Evolutionary conservation across 2,888 invertebrate species (phyloP).

Genomic region (Agonum fuliginosum): DNA sequence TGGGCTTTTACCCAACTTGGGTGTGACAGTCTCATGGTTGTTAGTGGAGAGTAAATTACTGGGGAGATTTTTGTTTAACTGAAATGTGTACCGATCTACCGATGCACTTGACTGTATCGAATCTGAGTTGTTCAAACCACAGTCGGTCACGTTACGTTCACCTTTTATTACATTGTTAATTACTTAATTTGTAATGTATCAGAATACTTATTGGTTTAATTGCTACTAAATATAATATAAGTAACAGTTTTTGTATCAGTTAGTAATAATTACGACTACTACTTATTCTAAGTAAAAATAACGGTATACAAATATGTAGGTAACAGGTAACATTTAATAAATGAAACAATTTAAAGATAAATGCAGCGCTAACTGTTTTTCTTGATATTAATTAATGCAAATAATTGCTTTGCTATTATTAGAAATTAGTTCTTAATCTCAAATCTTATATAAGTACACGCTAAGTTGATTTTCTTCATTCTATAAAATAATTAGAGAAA

Average conservation of each 20-base stretch:
- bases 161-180: background rate
- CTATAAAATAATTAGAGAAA: background rate
- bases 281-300: background rate
- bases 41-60: too few species aligned
- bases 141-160: too few species aligned
- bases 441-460: background rate
- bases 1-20: too few species aligned
- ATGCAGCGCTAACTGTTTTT: background rate
- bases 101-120: too few species aligned
- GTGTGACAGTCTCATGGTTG: too few species aligned
- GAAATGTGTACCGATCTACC: too few species aligned
- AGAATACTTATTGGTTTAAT: background rate
- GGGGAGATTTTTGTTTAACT: too few species aligned
- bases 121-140: too few species aligned
- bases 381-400: background rate
- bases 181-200: background rate
- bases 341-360: background rate
- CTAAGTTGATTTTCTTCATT: background rate
- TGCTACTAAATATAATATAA: background rate
- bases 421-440: background rate
- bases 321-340: background rate
- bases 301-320: background rate
- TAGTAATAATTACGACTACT: background rate
- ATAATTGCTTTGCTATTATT: conserved; percentile 1
- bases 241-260: background rate